Evolutionary conservation across 1,140 invertebrate species (phyloP).

Genomic region (roundworm (Caenorhabditis elegans)): WBcel235 BX284603.4:2733001-2733500

Average conservation of each 20-base stretch:
- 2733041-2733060: background rate
- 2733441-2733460: no score
- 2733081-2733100: slow-evolving; percentile 42
- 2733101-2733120: slow-evolving; percentile 18
- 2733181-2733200: slow-evolving; percentile 38
- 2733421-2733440: no score
- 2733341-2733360: slow-evolving; percentile 30
- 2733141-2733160: slow-evolving; percentile 18
- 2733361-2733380: background rate
- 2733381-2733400: background rate
- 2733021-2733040: no score
- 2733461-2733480: no score
- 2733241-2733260: slow-evolving; percentile 41
- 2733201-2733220: no score
- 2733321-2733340: slow-evolving; percentile 35
- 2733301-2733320: slow-evolving; percentile 44
- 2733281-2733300: slow-evolving; percentile 41
- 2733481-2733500: no score
- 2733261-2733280: slow-evolving; percentile 36
- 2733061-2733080: background rate
- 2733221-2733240: slow-evolving; percentile 40
- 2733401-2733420: no score
- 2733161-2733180: slow-evolving; percentile 26
- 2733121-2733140: slow-evolving; percentile 30
- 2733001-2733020: no score